These are phyloP conservation scores for Eupithecia centaureata DNA, from an alignment of 2,888 invertebrate species.

Conservation along the genomic window DNA sequence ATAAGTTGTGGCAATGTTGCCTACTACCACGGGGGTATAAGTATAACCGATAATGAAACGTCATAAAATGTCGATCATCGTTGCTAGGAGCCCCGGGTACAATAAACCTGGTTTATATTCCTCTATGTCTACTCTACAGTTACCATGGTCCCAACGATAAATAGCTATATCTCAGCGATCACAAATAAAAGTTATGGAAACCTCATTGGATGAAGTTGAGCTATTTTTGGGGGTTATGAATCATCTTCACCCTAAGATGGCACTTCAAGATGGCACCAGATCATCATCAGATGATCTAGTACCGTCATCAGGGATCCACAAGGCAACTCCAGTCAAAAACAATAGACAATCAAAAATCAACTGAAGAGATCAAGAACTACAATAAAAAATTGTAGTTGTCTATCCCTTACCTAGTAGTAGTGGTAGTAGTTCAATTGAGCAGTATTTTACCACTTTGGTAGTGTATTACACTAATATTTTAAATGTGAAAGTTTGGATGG, in stretches of 20 bases:
- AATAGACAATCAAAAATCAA: not conserved
- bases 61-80: conserved; percentile 61
- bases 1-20: conserved; percentile 26
- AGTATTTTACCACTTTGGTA: not conserved
- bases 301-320: not conserved
- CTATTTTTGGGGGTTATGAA: not conserved
- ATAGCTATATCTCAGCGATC: not conserved
- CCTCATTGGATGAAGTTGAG: not conserved
- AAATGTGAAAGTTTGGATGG: too few species aligned
- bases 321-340: not conserved
- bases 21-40: conserved; percentile 28
- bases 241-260: too few species aligned
- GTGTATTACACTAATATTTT: too few species aligned
- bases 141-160: not conserved
- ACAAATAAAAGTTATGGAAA: not conserved
- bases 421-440: too few species aligned
- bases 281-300: not conserved
- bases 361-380: too few species aligned
- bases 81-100: conserved; percentile 64
- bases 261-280: too few species aligned
- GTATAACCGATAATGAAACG: conserved; percentile 45
- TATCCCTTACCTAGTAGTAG: too few species aligned
- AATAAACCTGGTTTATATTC: conserved; percentile 72
- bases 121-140: conserved; percentile 56
- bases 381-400: too few species aligned